Conservation (phyloP, 37 sponge, comb jelly and placozoan species). For the Theonella swinhoei region DNA sequence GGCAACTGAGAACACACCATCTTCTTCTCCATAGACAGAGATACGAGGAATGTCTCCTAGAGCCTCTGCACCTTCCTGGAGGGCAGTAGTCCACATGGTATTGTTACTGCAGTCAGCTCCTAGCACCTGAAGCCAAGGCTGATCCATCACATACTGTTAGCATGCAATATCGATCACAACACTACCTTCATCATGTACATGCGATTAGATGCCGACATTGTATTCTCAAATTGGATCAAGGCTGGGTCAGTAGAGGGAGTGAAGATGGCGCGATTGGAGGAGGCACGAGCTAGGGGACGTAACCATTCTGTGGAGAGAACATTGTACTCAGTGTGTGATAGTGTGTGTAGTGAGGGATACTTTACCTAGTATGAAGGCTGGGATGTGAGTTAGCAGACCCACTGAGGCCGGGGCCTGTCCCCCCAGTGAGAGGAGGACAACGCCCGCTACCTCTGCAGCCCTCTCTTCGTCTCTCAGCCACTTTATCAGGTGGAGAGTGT, state of each 20-base stretch:
- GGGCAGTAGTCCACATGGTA: slow-evolving; percentile 28
- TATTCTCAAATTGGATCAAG: slow-evolving; percentile 63
- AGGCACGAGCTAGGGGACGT: slow-evolving; percentile 58
- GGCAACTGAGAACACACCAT: slow-evolving; percentile 50
- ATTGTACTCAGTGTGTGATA: neutral
- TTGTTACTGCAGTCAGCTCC: slow-evolving; percentile 31
- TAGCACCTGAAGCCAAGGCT: no score
- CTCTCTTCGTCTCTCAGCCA: slow-evolving; percentile 14
- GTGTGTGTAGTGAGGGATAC: neutral
- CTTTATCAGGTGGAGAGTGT: slow-evolving; percentile 37
- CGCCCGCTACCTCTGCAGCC: slow-evolving; percentile 26
- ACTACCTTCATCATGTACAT: slow-evolving; percentile 74
- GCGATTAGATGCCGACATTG: slow-evolving; percentile 43
- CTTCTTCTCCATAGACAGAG: slow-evolving; percentile 34
- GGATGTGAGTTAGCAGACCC: slow-evolving; percentile 4
- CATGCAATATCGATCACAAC: neutral
- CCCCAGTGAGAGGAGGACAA: slow-evolving; percentile 44
- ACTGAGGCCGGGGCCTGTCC: slow-evolving; percentile 32
- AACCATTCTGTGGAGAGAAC: slow-evolving; percentile 53
- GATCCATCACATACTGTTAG: neutral
- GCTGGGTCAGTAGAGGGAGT: slow-evolving; percentile 54
- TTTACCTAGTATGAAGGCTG: slow-evolving; percentile 55
- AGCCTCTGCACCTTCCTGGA: slow-evolving; percentile 19
- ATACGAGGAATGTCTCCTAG: slow-evolving; percentile 8
- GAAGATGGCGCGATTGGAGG: slow-evolving; percentile 64